Percentiles rank a stretch among this genome's conserved stretches.
Evolutionary conservation across 2,888 invertebrate genomes (phyloP).

Genomic region (Auanema sp.): DNA sequence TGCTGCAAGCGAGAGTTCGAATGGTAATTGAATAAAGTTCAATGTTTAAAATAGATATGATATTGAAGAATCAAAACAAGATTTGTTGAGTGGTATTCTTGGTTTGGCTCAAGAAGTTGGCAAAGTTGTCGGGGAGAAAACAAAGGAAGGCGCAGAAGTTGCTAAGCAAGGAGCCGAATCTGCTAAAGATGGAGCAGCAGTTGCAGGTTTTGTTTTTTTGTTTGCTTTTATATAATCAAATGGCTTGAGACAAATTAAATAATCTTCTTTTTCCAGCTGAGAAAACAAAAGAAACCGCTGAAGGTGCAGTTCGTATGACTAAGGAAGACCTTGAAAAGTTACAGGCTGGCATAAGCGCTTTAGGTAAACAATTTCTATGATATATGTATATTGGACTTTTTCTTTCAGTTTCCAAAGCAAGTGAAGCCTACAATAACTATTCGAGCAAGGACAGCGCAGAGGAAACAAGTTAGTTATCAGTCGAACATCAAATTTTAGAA

Average conservation of each 20-base stretch:
- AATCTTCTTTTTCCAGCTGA: not conserved
- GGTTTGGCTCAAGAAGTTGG: conserved; percentile 1
- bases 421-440: not conserved
- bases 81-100: not conserved
- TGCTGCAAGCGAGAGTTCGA: no score
- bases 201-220: not conserved
- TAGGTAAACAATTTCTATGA: no score
- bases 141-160: not conserved
- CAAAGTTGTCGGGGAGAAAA: not conserved
- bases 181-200: not conserved
- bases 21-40: no score
- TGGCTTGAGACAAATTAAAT: not conserved
- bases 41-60: no score
- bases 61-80: not conserved
- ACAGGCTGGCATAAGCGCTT: not conserved
- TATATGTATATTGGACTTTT: not conserved
- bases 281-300: not conserved
- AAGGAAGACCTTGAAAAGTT: not conserved
- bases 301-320: conserved; percentile 4
- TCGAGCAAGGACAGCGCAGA: not conserved
- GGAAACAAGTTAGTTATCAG: not conserved
- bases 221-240: no score
- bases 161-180: not conserved
- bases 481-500: not conserved
- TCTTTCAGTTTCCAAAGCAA: not conserved